Percentiles rank a stretch among this genome's conserved stretches.
These are phyloP conservation scores for Bathynomus jamesi DNA, from an alignment of 1,140 invertebrate species.

Conservation along the genomic window DNA sequence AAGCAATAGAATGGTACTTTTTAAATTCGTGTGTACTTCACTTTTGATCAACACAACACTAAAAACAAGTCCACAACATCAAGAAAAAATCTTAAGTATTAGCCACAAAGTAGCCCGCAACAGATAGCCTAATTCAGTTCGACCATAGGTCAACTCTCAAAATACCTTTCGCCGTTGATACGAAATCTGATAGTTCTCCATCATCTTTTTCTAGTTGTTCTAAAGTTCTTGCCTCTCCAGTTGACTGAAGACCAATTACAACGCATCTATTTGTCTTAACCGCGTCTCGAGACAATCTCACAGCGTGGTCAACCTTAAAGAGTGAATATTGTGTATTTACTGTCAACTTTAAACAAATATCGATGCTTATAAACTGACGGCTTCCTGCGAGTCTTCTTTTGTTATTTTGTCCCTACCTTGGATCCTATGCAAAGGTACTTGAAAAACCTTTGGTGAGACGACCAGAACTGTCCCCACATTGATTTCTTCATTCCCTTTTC, in stretches of 20 bases:
- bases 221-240: constrained; percentile 91
- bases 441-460: constrained; percentile 97
- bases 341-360: neutral
- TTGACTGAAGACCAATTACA: constrained; percentile 97
- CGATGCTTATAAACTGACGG: neutral
- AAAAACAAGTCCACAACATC: too few species aligned
- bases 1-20: too few species aligned
- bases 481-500: constrained; percentile 85
- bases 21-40: too few species aligned
- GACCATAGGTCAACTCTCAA: too few species aligned
- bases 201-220: constrained; percentile 93
- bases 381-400: neutral
- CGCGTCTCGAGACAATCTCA: constrained; percentile 52
- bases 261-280: constrained; percentile 96
- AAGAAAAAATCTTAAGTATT: too few species aligned
- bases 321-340: too few species aligned
- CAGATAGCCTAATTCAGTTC: too few species aligned
- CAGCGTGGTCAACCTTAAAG: constrained; percentile 68
- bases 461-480: constrained; percentile 99
- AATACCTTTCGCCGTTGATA: constrained; percentile 88
- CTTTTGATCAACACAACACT: too few species aligned
- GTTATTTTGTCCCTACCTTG: constrained; percentile 59
- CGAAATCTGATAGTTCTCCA: constrained; percentile 96
- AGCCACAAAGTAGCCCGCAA: too few species aligned
- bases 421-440: constrained; percentile 98